phyloP scores from a whole-genome alignment of 2,888 invertebrate genomes.

The Parnassius orleans region DNA sequence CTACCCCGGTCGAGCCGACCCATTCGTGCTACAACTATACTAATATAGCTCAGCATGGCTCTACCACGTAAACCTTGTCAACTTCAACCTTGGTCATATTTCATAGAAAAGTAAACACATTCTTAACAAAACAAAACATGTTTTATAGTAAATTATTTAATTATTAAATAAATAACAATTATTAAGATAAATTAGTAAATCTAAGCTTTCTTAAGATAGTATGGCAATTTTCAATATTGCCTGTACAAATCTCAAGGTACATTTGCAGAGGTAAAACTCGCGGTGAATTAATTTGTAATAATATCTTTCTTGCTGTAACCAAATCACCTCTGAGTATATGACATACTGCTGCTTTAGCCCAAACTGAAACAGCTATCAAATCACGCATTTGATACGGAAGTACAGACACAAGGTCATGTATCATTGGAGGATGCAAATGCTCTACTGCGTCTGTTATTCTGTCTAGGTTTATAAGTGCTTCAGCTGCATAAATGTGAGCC shows the following conservation, averaged over 20 bases:
- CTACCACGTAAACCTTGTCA: too few species aligned
- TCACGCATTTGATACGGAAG: slow-evolving; percentile 69
- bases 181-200: slow-evolving; percentile 52
- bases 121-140: not conserved
- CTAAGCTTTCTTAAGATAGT: slow-evolving; percentile 68
- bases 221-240: slow-evolving; percentile 76
- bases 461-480: slow-evolving; percentile 91
- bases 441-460: slow-evolving; percentile 91
- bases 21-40: too few species aligned
- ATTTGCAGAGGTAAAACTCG: slow-evolving; percentile 75
- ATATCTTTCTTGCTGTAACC: slow-evolving; percentile 70
- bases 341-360: slow-evolving; percentile 78
- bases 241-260: slow-evolving; percentile 79
- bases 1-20: too few species aligned
- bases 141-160: slow-evolving; percentile 2
- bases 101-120: not conserved
- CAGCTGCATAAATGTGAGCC: slow-evolving; percentile 94
- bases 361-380: slow-evolving; percentile 73
- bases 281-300: slow-evolving; percentile 73
- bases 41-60: too few species aligned
- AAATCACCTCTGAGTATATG: slow-evolving; percentile 72
- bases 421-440: slow-evolving; percentile 89
- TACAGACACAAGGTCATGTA: slow-evolving; percentile 75
- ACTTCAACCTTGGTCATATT: too few species aligned
- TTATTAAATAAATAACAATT: not conserved